phyloP scores from a whole-genome alignment of 2,797 vertebrate genomes.

The Anabacerthia variegaticeps region DNA sequence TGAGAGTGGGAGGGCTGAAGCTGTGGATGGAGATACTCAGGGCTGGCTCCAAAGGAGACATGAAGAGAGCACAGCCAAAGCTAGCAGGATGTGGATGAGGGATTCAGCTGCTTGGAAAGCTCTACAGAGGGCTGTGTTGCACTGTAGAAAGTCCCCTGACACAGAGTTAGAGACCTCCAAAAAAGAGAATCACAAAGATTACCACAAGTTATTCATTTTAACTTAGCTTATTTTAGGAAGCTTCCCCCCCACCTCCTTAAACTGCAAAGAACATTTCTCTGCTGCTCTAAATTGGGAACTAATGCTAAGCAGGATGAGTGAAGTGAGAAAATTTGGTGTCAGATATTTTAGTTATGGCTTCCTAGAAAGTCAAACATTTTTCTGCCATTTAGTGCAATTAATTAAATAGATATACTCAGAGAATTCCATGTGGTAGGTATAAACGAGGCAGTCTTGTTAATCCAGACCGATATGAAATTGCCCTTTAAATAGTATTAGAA shows the following conservation, averaged over 20 bases:
- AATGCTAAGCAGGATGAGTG: background rate
- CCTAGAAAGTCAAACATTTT: background rate
- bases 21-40: background rate
- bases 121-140: background rate
- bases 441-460: background rate
- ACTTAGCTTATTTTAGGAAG: background rate
- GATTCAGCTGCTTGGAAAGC: background rate
- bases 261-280: background rate
- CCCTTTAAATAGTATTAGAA: background rate
- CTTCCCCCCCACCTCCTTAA: background rate
- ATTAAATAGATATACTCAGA: background rate
- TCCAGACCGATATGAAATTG: background rate
- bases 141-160: background rate
- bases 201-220: background rate
- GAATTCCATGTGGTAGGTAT: background rate
- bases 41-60: background rate
- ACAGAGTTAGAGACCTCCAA: background rate
- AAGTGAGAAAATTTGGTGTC: background rate
- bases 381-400: background rate
- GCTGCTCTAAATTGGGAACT: slow-evolving; percentile 4
- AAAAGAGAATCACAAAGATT: background rate
- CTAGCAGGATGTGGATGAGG: background rate
- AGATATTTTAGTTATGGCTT: background rate
- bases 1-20: background rate
- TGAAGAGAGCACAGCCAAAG: background rate